Evolutionary conservation across 2,888 invertebrate genomes (phyloP), one percentile per base, ranked within the genome.

Genomic region (Thereva nobilitata): DNA sequence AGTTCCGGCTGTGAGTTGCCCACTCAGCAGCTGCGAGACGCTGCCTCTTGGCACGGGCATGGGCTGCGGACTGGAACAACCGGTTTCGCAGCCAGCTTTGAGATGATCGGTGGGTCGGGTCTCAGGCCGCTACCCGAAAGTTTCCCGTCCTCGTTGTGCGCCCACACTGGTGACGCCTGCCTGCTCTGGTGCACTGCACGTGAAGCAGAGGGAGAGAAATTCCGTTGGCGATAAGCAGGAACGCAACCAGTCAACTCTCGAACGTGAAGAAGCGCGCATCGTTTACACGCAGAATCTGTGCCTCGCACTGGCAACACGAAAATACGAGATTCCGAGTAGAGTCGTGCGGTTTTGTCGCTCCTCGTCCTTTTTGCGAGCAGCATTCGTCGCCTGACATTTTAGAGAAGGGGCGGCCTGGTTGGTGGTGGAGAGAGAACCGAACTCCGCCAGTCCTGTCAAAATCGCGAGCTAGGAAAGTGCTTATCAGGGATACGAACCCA

Each of bases 191-290:
- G 44, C 63, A 64, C 44, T 42, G 8, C 9, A 23, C 38, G 6
- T n/a, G 9, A 4, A 8, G 12, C 23, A 54, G 42, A 47, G 57
- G 57, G 54, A 45, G 54, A 61, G 47, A 61, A 49, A 54, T 53
- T 40, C 23, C 54, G 44, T 35, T 6, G 41, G 45, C 44, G 9
- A 35, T 37, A 49, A 47, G 53, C 12, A 41, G 52, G 64, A 67
- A 67, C 54, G 37, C 45, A 64, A 64, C 54, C 64, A 80, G 80
- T 80, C 78, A 76, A 76, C 76, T 76, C 75, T 79, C 76, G 77
- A 79, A 77, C 79, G 78, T 79, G 76, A 76, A 74, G 75, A 75
- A 76, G 76, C 77, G 75, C 76, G 78, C 77, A 77, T 76, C 77
- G 76, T 70, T 67, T 70, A 73, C 74, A 75, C 76, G 74, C 73